Evolutionary conservation across 2,888 invertebrate species (phyloP).

Genomic region (Cephus pulcher): DNA sequence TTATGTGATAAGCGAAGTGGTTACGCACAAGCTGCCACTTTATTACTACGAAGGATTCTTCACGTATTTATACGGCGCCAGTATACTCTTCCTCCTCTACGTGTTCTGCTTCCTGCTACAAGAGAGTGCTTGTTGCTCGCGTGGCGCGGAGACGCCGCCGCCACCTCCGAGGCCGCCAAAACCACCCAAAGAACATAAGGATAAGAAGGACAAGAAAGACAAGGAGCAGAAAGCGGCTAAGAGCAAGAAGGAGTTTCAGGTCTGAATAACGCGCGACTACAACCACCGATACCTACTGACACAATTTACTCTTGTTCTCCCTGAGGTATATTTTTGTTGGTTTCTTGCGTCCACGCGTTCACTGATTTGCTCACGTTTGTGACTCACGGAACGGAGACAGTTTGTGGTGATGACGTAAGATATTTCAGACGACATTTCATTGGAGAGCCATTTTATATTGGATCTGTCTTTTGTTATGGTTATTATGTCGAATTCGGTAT

Average conservation of each 20-base stretch:
- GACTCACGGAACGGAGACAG: conserved; percentile 17
- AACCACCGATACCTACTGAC: background rate
- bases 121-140: conserved; percentile 88
- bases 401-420: background rate
- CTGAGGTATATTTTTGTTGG: conserved; percentile 29
- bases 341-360: conserved; percentile 8
- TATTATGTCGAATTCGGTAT: background rate
- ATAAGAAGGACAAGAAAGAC: conserved; percentile 72
- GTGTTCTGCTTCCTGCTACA: conserved; percentile 95
- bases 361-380: background rate
- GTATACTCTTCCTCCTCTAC: conserved; percentile 92
- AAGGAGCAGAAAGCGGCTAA: conserved; percentile 73
- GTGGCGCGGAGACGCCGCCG: conserved; percentile 70
- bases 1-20: conserved; percentile 94
- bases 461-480: background rate
- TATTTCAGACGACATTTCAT: background rate
- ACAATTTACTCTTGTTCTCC: conserved; percentile 1
- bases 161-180: conserved; percentile 74
- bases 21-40: conserved; percentile 90
- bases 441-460: background rate
- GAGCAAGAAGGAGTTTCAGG: conserved; percentile 69
- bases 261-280: conserved; percentile 38
- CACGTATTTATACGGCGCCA: conserved; percentile 92
- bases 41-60: conserved; percentile 96
- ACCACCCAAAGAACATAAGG: conserved; percentile 77